A percentile compares a stretch with the other conserved stretches of the same genome.
Evolutionary conservation across 2,113 vertebrate species (phyloP).

Genomic region (Megaptera novaeangliae): DNA sequence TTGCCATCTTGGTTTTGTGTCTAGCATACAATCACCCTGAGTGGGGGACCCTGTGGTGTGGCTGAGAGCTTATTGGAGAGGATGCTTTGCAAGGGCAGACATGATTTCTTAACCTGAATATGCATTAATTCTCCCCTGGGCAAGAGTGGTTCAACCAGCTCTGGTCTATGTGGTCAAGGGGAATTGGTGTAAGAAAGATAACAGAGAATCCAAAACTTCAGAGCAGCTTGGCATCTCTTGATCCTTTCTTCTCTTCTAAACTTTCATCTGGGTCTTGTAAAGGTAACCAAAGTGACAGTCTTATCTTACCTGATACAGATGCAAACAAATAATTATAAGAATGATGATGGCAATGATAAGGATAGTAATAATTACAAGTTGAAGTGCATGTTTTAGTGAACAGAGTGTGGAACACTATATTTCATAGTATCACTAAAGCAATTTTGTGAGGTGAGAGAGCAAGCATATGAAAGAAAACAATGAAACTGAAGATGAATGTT

Average conservation of each 20-base stretch:
- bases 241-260: not conserved
- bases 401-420: not conserved
- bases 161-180: not conserved
- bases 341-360: not conserved
- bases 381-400: not conserved
- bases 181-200: not conserved
- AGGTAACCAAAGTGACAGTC: not conserved
- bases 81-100: not conserved
- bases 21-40: not conserved
- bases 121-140: not conserved
- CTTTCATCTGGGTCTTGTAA: not conserved
- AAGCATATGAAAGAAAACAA: not conserved
- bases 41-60: not conserved
- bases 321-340: not conserved
- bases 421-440: not conserved
- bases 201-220: not conserved
- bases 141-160: not conserved
- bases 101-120: slow-evolving; percentile 17
- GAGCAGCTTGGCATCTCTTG: not conserved
- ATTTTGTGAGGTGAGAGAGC: not conserved
- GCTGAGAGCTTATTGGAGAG: not conserved
- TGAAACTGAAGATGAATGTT: not conserved
- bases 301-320: not conserved
- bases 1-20: not conserved
- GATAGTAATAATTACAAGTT: not conserved